Conservation (phyloP, 2,113 vertebrate species). For the Sinocyclocheilus anshuiensis region DNA sequence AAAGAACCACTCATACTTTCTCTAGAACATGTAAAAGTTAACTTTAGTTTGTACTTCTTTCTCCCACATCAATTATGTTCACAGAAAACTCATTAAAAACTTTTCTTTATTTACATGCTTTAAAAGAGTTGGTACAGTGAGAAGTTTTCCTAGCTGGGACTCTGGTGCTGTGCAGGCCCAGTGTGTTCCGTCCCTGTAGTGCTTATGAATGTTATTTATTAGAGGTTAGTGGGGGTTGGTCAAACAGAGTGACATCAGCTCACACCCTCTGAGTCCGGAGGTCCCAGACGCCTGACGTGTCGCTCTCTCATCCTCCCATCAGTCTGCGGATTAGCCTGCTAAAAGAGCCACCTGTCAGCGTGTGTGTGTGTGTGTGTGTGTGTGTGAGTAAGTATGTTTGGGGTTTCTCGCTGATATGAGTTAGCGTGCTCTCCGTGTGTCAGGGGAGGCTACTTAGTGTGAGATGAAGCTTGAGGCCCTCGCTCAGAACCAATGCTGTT, state of each 20-base stretch:
- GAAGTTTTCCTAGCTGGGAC: neutral
- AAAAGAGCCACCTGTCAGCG: constrained; percentile 63
- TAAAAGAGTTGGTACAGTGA: neutral
- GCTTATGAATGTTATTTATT: constrained; percentile 14
- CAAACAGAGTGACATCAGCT: constrained; percentile 43
- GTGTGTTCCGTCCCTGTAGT: neutral
- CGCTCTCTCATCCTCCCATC: constrained; percentile 32
- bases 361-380: constrained; percentile 30
- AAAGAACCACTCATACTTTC: neutral
- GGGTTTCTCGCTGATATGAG: constrained; percentile 51
- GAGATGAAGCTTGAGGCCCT: neutral
- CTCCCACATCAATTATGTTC: neutral
- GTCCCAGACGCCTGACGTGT: constrained; percentile 38
- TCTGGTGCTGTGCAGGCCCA: neutral
- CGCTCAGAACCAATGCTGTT: neutral
- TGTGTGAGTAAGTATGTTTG: constrained; percentile 63
- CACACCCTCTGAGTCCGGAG: constrained; percentile 29
- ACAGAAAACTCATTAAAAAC: neutral
- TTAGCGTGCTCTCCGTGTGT: constrained; percentile 11
- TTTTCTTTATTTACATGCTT: neutral
- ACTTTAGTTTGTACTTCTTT: neutral
- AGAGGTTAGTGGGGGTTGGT: neutral
- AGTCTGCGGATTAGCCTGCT: constrained; percentile 61
- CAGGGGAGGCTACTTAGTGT: neutral
- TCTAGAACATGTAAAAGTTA: neutral